These are phyloP conservation scores for Polyodon spathula DNA, from an alignment of 2,113 vertebrate genomes.

Conservation along the genomic window DNA sequence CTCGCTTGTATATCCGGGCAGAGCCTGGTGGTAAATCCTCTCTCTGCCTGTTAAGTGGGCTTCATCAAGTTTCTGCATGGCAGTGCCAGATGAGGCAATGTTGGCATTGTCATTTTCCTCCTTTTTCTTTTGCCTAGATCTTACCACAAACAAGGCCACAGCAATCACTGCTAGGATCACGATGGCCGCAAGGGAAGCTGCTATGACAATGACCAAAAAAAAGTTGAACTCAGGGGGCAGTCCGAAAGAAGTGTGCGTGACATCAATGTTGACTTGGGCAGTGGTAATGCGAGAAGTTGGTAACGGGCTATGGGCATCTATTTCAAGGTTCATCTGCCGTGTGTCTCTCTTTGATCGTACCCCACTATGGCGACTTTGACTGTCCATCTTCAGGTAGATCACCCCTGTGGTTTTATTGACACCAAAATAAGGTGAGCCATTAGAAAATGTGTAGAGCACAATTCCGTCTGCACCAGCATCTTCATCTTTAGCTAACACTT, in stretches of 20 bases:
- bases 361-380: constrained; percentile 56
- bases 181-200: constrained; percentile 78
- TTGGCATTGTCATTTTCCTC: constrained; percentile 53
- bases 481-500: constrained; percentile 80
- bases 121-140: constrained; percentile 64
- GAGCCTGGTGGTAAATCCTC: constrained; percentile 84
- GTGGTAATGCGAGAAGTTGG: constrained; percentile 69
- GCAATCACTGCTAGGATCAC: constrained; percentile 72
- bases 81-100: constrained; percentile 50
- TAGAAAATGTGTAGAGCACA: constrained; percentile 75
- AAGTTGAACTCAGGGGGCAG: constrained; percentile 76
- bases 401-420: constrained; percentile 84
- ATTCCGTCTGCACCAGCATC: constrained; percentile 84
- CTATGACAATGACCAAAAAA: constrained; percentile 76
- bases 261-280: constrained; percentile 69
- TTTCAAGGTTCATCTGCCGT: constrained; percentile 77
- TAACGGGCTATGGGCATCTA: constrained; percentile 78
- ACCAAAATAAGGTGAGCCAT: constrained; percentile 77
- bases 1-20: constrained; percentile 75
- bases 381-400: constrained; percentile 76
- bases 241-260: constrained; percentile 85
- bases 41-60: constrained; percentile 55
- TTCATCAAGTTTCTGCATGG: constrained; percentile 79
- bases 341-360: constrained; percentile 63
- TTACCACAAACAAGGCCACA: constrained; percentile 73